Percentiles rank a stretch among this genome's conserved stretches.
These are phyloP conservation scores for Danio jaintianensis DNA, from an alignment of 2,797 vertebrate species.

Conservation along the genomic window DNA sequence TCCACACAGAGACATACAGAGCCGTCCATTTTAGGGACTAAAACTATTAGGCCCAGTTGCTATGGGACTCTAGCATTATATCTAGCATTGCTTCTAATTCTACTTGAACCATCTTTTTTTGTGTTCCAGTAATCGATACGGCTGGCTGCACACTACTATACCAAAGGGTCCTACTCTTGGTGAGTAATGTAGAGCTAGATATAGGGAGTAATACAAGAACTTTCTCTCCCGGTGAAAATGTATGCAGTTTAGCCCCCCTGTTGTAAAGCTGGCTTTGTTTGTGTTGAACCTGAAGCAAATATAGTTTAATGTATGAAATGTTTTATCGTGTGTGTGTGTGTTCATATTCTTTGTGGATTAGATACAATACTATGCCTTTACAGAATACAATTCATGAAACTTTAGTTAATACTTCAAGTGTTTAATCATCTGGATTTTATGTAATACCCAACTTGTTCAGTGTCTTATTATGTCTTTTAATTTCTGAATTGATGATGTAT, in stretches of 20 bases:
- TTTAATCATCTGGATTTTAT: too few species aligned
- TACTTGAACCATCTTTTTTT: conserved; percentile 27
- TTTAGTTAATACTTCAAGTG: too few species aligned
- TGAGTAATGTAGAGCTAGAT: background rate
- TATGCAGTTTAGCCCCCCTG: background rate
- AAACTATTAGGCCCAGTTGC: background rate
- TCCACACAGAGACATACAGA: background rate
- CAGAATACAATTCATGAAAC: too few species aligned
- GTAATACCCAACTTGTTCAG: too few species aligned
- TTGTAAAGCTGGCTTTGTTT: background rate
- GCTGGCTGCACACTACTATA: background rate
- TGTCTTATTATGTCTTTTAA: too few species aligned
- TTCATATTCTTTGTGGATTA: too few species aligned
- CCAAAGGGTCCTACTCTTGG: background rate
- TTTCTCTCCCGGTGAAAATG: background rate
- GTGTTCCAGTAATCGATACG: background rate
- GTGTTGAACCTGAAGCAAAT: background rate
- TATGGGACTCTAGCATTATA: background rate
- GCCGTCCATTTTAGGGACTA: too few species aligned
- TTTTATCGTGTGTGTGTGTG: too few species aligned
- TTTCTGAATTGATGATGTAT: too few species aligned
- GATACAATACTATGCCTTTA: too few species aligned
- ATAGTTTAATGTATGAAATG: too few species aligned
- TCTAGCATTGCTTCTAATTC: background rate
- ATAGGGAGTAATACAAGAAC: background rate